These are phyloP conservation scores for Taphrorychus bicolor DNA, from an alignment of 2,888 invertebrate species.

Conservation along the genomic window DNA sequence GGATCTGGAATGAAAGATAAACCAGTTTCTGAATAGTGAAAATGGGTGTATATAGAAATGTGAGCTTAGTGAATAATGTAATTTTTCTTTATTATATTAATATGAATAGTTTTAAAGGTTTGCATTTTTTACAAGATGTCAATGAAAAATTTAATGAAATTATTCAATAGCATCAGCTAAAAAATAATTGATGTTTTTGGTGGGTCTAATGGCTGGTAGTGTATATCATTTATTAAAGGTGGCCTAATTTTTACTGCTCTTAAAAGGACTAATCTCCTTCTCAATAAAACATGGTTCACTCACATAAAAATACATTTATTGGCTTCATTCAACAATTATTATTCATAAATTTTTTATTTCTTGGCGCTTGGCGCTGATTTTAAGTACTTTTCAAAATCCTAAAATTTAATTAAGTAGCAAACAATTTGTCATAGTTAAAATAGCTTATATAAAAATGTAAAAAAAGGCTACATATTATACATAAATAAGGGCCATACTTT, in stretches of 20 bases:
- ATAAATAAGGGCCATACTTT: conserved; percentile 31
- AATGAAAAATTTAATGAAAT: too few species aligned
- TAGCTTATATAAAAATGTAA: conserved; percentile 40
- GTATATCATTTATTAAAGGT: too few species aligned
- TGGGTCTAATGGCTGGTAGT: too few species aligned
- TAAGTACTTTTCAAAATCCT: conserved; percentile 2
- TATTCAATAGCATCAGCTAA: too few species aligned
- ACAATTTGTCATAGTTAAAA: conserved; percentile 46
- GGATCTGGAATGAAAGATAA: conserved; percentile 63
- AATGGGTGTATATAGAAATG: background rate
- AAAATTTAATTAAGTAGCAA: conserved; percentile 26
- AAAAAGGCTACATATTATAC: conserved; percentile 40
- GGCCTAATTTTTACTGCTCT: too few species aligned
- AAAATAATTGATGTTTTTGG: too few species aligned
- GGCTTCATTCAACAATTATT: background rate
- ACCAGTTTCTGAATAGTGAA: background rate
- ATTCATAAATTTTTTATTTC: too few species aligned
- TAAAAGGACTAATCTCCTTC: too few species aligned
- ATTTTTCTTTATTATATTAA: background rate
- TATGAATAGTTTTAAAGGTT: too few species aligned
- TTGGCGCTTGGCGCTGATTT: too few species aligned
- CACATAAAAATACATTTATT: conserved; percentile 4
- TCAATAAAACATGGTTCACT: background rate
- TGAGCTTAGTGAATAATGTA: background rate
- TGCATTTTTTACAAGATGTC: too few species aligned